Conservation (phyloP, 2,113 vertebrate genomes). For the Myiopsitta monachus region DNA sequence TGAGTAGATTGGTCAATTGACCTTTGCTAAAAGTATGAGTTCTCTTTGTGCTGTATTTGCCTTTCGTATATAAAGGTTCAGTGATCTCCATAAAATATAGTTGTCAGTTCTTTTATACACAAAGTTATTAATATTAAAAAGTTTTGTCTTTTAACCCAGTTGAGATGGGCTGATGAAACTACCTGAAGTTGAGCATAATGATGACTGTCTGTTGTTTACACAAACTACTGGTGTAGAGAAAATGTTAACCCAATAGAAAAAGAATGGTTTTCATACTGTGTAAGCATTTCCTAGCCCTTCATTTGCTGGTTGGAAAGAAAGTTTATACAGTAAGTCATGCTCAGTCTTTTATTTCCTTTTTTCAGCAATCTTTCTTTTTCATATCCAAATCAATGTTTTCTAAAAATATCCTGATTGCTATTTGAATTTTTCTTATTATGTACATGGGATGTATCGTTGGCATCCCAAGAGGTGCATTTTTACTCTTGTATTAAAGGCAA, state of each 20-base stretch:
- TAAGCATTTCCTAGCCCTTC: not conserved
- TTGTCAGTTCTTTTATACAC: not conserved
- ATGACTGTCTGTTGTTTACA: not conserved
- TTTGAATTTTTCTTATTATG: not conserved
- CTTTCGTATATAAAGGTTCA: not conserved
- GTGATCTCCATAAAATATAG: not conserved
- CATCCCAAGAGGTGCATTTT: not conserved
- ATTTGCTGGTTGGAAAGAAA: not conserved
- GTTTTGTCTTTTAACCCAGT: conserved; percentile 37
- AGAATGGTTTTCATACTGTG: conserved; percentile 4
- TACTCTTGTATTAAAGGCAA: not conserved
- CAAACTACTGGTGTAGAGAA: not conserved
- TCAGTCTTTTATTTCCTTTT: not conserved
- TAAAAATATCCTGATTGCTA: not conserved
- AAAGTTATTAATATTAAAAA: conserved; percentile 17
- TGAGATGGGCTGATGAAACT: conserved; percentile 34
- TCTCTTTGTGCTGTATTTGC: not conserved
- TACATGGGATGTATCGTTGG: accelerated
- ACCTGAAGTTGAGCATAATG: conserved; percentile 37
- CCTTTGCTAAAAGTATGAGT: not conserved
- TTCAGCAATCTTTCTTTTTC: not conserved
- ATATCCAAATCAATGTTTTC: not conserved
- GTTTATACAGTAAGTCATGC: not conserved
- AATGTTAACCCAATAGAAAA: conserved; percentile 10
- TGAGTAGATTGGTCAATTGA: not conserved